A percentile compares a stretch with the other conserved stretches of the same genome.
Evolutionary conservation across 2,888 invertebrate genomes (phyloP).

Genomic region (Isoperla grammatica): DNA sequence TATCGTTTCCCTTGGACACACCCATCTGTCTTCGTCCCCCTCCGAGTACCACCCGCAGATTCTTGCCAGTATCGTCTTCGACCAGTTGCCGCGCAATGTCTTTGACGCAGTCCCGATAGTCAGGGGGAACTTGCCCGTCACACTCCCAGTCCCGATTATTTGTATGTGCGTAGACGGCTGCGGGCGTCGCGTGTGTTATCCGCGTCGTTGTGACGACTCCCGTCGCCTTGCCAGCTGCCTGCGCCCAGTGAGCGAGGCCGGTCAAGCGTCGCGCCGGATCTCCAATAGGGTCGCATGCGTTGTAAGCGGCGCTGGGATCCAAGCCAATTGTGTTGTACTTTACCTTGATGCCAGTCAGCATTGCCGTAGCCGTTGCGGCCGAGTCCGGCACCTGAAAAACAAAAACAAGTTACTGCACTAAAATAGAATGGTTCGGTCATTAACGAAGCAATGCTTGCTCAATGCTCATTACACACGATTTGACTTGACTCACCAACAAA

Average conservation of each 20-base stretch:
- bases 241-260: conserved; percentile 52
- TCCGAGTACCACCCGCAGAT: conserved; percentile 51
- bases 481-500: too few species aligned
- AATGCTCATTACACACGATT: too few species aligned
- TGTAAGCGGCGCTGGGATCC: conserved; percentile 42
- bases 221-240: conserved; percentile 51
- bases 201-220: conserved; percentile 62
- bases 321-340: conserved; percentile 52
- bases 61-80: conserved; percentile 42
- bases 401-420: too few species aligned
- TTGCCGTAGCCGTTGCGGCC: conserved; percentile 63
- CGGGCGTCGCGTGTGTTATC: conserved; percentile 61
- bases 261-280: conserved; percentile 40
- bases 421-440: too few species aligned
- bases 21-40: conserved; percentile 53
- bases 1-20: conserved; percentile 37
- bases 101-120: conserved; percentile 42
- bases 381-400: conserved; percentile 53
- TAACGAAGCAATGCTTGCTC: too few species aligned
- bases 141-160: conserved; percentile 57
- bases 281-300: conserved; percentile 43
- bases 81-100: conserved; percentile 60
- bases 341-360: conserved; percentile 58
- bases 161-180: conserved; percentile 52
- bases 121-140: conserved; percentile 41